Percentiles rank a stretch among this genome's conserved stretches.
Conservation (phyloP, 1,140 invertebrate genomes). For the Drosophila littoralis region DNA sequence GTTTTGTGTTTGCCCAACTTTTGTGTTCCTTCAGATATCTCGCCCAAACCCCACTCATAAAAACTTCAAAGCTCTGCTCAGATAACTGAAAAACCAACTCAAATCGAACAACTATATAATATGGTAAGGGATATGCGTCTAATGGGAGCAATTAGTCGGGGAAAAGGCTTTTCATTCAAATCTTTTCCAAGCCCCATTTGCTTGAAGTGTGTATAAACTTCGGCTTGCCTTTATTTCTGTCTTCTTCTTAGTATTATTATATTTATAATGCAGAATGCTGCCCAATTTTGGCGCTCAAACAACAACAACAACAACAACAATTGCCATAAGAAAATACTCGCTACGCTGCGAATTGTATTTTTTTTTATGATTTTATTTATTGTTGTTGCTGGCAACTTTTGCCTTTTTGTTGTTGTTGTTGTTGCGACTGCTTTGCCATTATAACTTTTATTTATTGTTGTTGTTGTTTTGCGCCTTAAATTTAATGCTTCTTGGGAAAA, state of each 20-base stretch:
- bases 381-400: slow-evolving; percentile 59
- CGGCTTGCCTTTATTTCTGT: no score
- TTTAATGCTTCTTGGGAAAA: slow-evolving; percentile 60
- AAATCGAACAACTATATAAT: no score
- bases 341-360: slow-evolving; percentile 2
- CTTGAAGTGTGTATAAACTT: no score
- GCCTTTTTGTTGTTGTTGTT: slow-evolving; percentile 32
- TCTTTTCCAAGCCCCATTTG: no score
- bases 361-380: slow-evolving; percentile 20
- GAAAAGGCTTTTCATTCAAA: no score
- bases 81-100: no score
- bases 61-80: no score
- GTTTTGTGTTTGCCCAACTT: no score
- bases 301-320: slow-evolving; percentile 9
- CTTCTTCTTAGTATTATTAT: slow-evolving; percentile 19
- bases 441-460: slow-evolving; percentile 59
- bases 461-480: slow-evolving; percentile 50
- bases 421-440: slow-evolving; percentile 53
- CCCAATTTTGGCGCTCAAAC: neutral
- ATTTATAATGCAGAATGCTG: neutral
- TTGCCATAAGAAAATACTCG: slow-evolving; percentile 43
- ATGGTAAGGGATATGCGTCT: no score
- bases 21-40: no score
- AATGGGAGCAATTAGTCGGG: no score
- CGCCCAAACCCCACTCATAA: no score